Base-by-base conservation (phyloP, 2,113 vertebrate genomes). In the Cervus canadensis region DNA sequence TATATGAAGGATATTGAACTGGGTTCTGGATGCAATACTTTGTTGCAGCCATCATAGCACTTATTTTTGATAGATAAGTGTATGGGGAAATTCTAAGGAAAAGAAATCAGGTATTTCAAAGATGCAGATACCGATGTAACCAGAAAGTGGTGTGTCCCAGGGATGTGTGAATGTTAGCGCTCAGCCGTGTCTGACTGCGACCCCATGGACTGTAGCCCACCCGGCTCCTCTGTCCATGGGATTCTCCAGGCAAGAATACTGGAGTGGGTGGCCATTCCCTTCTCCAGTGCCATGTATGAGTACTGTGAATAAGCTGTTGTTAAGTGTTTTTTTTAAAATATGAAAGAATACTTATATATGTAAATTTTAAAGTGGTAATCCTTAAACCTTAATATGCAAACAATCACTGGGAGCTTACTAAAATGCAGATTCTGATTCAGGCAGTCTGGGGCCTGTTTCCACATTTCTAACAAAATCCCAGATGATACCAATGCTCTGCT, bases 361-460 rank as follows among this genome's bases (percentile, higher is more conserved):
- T 91, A 93, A 64, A 74, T 57, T 90, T 96, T 59, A 97, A 92
- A 89, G 90, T 26, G 76, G 25, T 60, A 33, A 52, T 98, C 82
- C 56, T 96, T 30, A 91, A 86, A 95, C 26, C 97, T 91, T 92
- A 93, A 94, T 83, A 96, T 54, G 71, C 54, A 78, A 93, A 90
- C 50, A 88, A 92, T 90, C 71, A 84, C 43, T 60, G 89, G 56
- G 43, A 95, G 89, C 83, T 97, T 94, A 33, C 89, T 95, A 95
- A 86, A 94, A 67, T 78, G 71, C 43, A 95, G 71, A 87, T 56
- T 92, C 54, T 67, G 56, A 60, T 26, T 50, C 21, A 94, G 78
- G 56, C 15, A 40, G 50, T 10, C 54, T 83, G 13, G 52, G 67
- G n/a, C 16, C 21, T 76, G 19, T 89, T 88, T 89, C 43, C 3